phyloP scores from a whole-genome alignment of 2,797 vertebrate species.

The Melanotaenia parkinsoni region DNA sequence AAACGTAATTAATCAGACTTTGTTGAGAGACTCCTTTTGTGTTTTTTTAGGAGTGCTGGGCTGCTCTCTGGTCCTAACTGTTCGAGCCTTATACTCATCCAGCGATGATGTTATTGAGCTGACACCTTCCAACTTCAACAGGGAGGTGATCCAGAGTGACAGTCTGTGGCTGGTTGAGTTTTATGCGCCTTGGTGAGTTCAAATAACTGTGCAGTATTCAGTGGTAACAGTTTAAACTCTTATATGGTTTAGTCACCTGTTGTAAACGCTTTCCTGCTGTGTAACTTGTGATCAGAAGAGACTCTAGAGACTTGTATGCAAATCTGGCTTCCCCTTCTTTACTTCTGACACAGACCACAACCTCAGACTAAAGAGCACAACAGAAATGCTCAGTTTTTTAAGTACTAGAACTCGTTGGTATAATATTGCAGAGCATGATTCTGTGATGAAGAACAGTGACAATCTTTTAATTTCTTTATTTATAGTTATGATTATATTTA shows the following conservation, averaged over 20 bases:
- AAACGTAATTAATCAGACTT: background rate
- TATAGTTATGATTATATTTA: background rate
- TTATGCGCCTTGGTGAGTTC: constrained; percentile 95
- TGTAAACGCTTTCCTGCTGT: background rate
- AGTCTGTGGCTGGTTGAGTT: constrained; percentile 97
- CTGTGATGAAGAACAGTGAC: background rate
- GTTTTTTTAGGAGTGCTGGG: constrained; percentile 84
- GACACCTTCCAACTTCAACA: constrained; percentile 92
- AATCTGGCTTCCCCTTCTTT: constrained; percentile 8
- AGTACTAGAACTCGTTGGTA: background rate
- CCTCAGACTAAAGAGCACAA: background rate
- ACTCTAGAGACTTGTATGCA: constrained; percentile 1
- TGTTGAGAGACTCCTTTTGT: background rate
- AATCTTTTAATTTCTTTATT: background rate
- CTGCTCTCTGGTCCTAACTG: constrained; percentile 86
- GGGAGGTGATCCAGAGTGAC: constrained; percentile 93
- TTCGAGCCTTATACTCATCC: constrained; percentile 87
- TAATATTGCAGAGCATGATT: background rate
- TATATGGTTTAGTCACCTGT: background rate
- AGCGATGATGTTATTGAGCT: constrained; percentile 94
- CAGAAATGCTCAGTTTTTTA: background rate
- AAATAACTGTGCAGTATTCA: background rate
- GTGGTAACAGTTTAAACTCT: background rate
- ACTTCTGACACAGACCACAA: background rate
- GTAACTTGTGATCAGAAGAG: background rate